A percentile compares a stretch with the other conserved stretches of the same genome.
Conservation (phyloP, 1,140 invertebrate species). For the Euura lappo region DNA sequence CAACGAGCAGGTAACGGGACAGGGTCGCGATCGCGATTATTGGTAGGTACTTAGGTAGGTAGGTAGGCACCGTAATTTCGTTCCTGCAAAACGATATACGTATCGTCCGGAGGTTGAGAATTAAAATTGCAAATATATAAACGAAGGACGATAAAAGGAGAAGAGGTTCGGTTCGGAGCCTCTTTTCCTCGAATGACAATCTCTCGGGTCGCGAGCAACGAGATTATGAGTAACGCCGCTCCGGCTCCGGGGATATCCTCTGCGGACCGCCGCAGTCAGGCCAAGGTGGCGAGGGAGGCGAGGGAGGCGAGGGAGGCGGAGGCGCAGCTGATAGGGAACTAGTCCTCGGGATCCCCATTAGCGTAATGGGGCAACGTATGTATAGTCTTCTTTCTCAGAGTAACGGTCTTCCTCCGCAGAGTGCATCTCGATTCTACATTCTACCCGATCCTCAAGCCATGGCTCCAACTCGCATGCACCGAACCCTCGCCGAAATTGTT, state of each 20-base stretch:
- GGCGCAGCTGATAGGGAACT: slow-evolving; percentile 41
- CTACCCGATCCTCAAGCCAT: background rate
- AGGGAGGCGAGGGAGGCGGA: background rate
- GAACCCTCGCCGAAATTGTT: background rate
- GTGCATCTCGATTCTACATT: background rate
- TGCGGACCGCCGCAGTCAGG: no score
- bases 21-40: background rate
- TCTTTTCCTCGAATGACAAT: background rate
- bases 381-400: slow-evolving; percentile 41
- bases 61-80: background rate
- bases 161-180: background rate
- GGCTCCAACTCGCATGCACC: background rate
- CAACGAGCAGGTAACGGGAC: background rate
- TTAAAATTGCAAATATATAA: background rate
- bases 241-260: no score
- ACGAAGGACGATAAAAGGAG: background rate
- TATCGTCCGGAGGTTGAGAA: background rate
- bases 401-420: slow-evolving; percentile 21
- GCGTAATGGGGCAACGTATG: slow-evolving; percentile 42
- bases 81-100: no score
- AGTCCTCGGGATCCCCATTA: slow-evolving; percentile 44
- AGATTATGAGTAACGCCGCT: background rate
- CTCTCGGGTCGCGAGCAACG: background rate
- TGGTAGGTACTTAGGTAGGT: background rate
- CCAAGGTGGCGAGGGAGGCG: background rate